These are phyloP conservation scores for Drosophila dunni DNA, from an alignment of 1,140 invertebrate genomes.

Conservation along the genomic window DNA sequence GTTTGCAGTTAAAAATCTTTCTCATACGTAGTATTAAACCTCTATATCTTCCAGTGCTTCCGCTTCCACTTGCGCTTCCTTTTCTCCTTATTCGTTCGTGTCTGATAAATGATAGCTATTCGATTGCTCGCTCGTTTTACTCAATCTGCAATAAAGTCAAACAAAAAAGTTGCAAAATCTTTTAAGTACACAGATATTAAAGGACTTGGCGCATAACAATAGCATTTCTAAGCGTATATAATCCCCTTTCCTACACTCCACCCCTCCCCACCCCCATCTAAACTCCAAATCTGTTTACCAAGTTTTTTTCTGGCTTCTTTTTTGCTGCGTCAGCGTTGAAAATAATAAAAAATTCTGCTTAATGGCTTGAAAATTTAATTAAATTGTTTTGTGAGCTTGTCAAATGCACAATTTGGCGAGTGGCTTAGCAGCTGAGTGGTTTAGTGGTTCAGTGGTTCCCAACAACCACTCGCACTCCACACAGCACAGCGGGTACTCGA, in stretches of 20 bases:
- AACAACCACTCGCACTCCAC: not conserved
- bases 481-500: not conserved
- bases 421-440: slow-evolving; percentile 10
- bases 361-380: slow-evolving; percentile 78
- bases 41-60: not conserved
- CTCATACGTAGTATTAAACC: slow-evolving; percentile 21
- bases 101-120: slow-evolving; percentile 75
- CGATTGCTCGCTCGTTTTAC: slow-evolving; percentile 82
- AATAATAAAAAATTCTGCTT: slow-evolving; percentile 41
- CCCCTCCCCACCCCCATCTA: slow-evolving; percentile 11
- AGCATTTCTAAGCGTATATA: not conserved
- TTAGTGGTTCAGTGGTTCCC: slow-evolving; percentile 1
- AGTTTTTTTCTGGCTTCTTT: slow-evolving; percentile 25
- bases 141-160: slow-evolving; percentile 64
- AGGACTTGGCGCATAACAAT: slow-evolving; percentile 4
- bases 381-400: slow-evolving; percentile 44
- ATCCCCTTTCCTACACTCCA: not conserved
- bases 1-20: slow-evolving; percentile 47
- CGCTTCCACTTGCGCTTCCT: not conserved
- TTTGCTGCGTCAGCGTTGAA: slow-evolving; percentile 20
- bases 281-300: slow-evolving; percentile 60
- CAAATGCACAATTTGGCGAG: slow-evolving; percentile 26
- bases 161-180: slow-evolving; percentile 3
- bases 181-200: not conserved
- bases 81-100: not conserved